phyloP scores from a whole-genome alignment of 2,113 vertebrate genomes.

The Lepus europaeus region DNA sequence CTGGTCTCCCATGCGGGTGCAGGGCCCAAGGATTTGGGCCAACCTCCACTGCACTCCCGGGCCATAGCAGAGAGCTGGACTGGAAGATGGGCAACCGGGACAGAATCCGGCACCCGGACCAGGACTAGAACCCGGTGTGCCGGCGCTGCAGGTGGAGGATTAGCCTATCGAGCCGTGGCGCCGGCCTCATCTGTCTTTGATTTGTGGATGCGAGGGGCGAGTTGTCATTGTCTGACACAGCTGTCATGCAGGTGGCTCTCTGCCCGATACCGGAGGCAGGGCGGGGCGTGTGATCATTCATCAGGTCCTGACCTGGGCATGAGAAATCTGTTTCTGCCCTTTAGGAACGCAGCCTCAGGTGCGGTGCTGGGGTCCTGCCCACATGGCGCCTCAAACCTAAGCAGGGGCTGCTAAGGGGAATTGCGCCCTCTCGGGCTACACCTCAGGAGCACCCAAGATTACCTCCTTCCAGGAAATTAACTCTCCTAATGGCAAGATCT shows the following conservation, averaged over 20 bases:
- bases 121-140: too few relatives aligned
- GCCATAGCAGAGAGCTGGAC: too few relatives aligned
- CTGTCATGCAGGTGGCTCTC: background rate
- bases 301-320: background rate
- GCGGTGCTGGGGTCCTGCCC: background rate
- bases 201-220: background rate
- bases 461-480: background rate
- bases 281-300: background rate
- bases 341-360: background rate
- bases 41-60: too few relatives aligned
- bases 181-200: background rate
- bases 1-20: too few relatives aligned
- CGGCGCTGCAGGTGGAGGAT: too few relatives aligned
- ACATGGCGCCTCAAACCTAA: background rate
- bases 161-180: too few relatives aligned
- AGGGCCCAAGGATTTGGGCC: too few relatives aligned
- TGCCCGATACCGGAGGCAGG: background rate
- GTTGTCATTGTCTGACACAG: background rate
- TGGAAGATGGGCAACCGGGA: too few relatives aligned
- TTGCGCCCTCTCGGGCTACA: background rate
- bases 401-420: background rate
- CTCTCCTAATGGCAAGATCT: background rate
- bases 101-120: too few relatives aligned
- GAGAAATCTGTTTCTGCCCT: background rate
- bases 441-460: background rate